These are phyloP conservation scores for Drosophila subpulchrella DNA, from an alignment of 1,140 invertebrate genomes.

Conservation along the genomic window DNA sequence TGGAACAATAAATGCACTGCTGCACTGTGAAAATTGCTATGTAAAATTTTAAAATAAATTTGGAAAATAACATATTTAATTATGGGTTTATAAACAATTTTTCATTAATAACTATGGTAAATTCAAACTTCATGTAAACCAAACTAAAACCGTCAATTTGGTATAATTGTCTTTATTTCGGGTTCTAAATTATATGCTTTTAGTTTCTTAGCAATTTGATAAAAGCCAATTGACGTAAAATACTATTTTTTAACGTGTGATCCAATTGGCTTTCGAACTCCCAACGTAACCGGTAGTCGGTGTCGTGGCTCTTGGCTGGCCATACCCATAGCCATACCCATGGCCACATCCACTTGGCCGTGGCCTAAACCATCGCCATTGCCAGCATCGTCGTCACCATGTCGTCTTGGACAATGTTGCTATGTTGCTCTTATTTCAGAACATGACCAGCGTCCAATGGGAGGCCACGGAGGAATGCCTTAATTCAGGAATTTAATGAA, in stretches of 20 bases:
- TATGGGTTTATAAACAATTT: background rate
- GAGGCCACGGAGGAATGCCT: conserved; percentile 68
- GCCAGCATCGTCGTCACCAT: conserved; percentile 62
- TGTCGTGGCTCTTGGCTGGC: conserved; percentile 54
- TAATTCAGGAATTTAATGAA: conserved; percentile 83
- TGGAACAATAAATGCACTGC: conserved; percentile 30
- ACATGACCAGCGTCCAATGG: conserved; percentile 67
- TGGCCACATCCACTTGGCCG: conserved; percentile 38
- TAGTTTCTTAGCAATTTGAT: background rate
- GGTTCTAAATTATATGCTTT: background rate
- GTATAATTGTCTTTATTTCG: conserved; percentile 5
- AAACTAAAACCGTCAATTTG: background rate
- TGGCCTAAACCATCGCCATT: conserved; percentile 15
- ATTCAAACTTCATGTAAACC: background rate
- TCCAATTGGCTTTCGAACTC: conserved; percentile 33
- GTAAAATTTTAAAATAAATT: background rate
- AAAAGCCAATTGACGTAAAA: conserved; percentile 4
- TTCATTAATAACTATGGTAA: background rate
- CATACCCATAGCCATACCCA: no score
- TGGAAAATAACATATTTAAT: background rate
- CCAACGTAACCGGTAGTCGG: conserved; percentile 52
- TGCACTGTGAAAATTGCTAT: conserved; percentile 7
- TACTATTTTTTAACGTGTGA: conserved; percentile 27
- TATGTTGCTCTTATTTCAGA: conserved; percentile 80
- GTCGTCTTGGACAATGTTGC: conserved; percentile 74